Conservation (phyloP, 2,888 invertebrate species). For the Pollenia labialis region DNA sequence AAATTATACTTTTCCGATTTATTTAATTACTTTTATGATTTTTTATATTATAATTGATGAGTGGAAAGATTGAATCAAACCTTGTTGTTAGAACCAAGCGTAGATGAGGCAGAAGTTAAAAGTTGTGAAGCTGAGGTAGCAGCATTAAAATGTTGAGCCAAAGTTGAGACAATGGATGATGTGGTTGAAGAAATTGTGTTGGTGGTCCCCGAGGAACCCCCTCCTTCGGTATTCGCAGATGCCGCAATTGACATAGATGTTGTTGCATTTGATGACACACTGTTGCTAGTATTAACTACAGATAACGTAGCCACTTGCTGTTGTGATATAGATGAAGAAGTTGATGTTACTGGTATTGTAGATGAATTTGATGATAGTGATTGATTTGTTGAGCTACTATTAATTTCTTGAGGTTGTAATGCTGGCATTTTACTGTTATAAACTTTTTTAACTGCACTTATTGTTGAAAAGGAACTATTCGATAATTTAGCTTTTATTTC, state of each 20-base stretch:
- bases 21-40: conserved; percentile 14
- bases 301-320: conserved; percentile 74
- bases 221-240: conserved; percentile 62
- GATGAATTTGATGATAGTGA: conserved; percentile 76
- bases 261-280: conserved; percentile 46
- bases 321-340: conserved; percentile 74
- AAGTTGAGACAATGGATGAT: conserved; percentile 79
- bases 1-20: conserved; percentile 33
- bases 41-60: conserved; percentile 25
- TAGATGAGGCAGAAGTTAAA: conserved; percentile 76
- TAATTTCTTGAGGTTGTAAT: conserved; percentile 74
- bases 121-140: conserved; percentile 79
- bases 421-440: conserved; percentile 74
- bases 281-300: conserved; percentile 58
- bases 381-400: conserved; percentile 58
- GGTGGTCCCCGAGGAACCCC: conserved; percentile 76
- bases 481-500: conserved; percentile 80
- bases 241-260: conserved; percentile 49
- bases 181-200: conserved; percentile 77
- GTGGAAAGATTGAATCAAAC: conserved; percentile 77
- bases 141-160: conserved; percentile 81
- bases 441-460: conserved; percentile 74
- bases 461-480: conserved; percentile 75
- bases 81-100: conserved; percentile 79
- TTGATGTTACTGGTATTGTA: conserved; percentile 74